phyloP scores from a whole-genome alignment of 53 echinoderm and acorn worm species.

The Crossaster papposus region DNA sequence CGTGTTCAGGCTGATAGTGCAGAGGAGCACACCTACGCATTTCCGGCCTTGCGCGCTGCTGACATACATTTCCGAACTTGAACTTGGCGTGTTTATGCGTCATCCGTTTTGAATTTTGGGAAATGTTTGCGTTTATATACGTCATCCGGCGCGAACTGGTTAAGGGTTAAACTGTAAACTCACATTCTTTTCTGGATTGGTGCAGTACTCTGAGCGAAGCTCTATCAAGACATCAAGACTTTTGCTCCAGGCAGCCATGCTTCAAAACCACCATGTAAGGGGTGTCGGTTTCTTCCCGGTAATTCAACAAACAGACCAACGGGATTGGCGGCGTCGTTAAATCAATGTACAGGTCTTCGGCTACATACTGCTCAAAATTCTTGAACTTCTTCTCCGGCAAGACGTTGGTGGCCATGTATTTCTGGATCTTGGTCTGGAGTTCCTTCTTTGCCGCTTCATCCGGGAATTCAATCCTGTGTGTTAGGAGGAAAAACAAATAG shows the following conservation, averaged over 20 bases:
- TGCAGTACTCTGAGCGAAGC: background rate
- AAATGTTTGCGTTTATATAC: too few relatives aligned
- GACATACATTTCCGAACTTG: too few relatives aligned
- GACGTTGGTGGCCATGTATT: background rate
- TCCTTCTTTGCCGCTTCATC: slow-evolving; percentile 1
- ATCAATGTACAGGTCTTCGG: background rate
- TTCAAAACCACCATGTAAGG: slow-evolving; percentile 49
- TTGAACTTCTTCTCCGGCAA: background rate
- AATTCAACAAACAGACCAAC: slow-evolving; percentile 47
- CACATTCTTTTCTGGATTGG: background rate
- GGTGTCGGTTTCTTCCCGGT: slow-evolving; percentile 44
- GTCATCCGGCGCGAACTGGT: too few relatives aligned
- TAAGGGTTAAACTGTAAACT: too few relatives aligned
- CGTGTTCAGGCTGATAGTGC: too few relatives aligned
- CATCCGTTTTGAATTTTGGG: too few relatives aligned
- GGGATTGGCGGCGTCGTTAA: background rate
- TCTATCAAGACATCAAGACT: slow-evolving; percentile 1
- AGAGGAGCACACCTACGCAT: too few relatives aligned
- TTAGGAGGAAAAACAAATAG: background rate
- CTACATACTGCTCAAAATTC: slow-evolving; percentile 49
- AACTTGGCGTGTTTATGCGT: too few relatives aligned
- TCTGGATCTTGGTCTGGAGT: background rate
- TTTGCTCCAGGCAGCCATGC: slow-evolving; percentile 46
- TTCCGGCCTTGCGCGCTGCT: too few relatives aligned
- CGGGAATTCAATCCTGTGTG: slow-evolving; percentile 8